Evolutionary conservation across 2,888 invertebrate species (phyloP).

Genomic region (Rhopalosiphum nymphaeae): DNA sequence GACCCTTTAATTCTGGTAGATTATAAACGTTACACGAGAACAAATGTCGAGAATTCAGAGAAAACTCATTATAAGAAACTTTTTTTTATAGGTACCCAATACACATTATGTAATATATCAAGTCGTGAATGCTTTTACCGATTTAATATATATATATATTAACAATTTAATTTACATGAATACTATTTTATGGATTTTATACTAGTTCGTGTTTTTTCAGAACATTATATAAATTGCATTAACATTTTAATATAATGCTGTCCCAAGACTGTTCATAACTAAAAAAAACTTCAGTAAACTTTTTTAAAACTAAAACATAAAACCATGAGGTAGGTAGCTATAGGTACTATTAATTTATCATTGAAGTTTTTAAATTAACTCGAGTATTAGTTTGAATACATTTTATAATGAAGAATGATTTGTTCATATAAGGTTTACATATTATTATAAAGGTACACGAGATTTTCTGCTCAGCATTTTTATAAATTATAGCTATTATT

Average conservation of each 20-base stretch:
- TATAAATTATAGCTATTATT: neutral
- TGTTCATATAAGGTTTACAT: neutral
- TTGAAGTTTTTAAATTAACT: constrained; percentile 10
- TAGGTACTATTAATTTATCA: constrained; percentile 10
- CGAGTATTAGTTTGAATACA: neutral
- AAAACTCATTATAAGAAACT: constrained; percentile 60
- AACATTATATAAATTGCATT: constrained; percentile 31
- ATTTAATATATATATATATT: constrained; percentile 19
- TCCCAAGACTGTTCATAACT: constrained; percentile 2
- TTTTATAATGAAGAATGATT: neutral
- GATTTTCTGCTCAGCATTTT: neutral
- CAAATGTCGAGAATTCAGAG: constrained; percentile 22
- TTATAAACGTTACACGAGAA: constrained; percentile 35
- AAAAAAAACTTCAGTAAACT: neutral
- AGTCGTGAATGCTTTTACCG: neutral
- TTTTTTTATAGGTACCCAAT: constrained; percentile 39
- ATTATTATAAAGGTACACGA: neutral
- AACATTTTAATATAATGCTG: constrained; percentile 20
- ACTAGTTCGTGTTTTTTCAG: neutral
- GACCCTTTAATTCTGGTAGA: neutral
- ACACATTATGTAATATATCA: constrained; percentile 15
- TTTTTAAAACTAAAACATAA: neutral
- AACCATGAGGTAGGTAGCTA: neutral
- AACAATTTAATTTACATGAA: constrained; percentile 33
- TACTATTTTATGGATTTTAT: constrained; percentile 18